phyloP scores from a whole-genome alignment of 2,113 vertebrate genomes.

The Ictalurus punctatus region DNA sequence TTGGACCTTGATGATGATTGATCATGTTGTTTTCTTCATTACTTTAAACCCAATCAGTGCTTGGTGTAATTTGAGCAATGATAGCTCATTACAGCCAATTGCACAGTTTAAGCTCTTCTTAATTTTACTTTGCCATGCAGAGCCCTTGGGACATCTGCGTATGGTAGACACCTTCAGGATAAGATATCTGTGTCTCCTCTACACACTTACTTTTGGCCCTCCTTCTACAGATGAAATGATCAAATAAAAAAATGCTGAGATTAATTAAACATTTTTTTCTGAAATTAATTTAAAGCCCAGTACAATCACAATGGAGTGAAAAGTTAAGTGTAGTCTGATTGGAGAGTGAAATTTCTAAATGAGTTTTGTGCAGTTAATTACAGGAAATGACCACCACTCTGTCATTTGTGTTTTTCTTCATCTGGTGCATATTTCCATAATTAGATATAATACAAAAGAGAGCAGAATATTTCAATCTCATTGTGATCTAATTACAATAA shows the following conservation, averaged over 20 bases:
- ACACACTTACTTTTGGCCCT: slow-evolving; percentile 24
- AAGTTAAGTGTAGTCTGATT: slow-evolving; percentile 36
- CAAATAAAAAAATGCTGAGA: not conserved
- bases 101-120: slow-evolving; percentile 92
- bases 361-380: slow-evolving; percentile 49
- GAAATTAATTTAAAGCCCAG: slow-evolving; percentile 30
- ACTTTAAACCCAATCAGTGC: slow-evolving; percentile 98
- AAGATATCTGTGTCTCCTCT: slow-evolving; percentile 69
- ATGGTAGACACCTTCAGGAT: slow-evolving; percentile 50
- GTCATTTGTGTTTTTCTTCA: slow-evolving; percentile 51
- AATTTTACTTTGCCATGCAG: slow-evolving; percentile 77
- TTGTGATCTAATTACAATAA: slow-evolving; percentile 65
- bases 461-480: slow-evolving; percentile 60
- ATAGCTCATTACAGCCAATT: slow-evolving; percentile 97
- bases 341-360: slow-evolving; percentile 38
- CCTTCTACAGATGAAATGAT: slow-evolving; percentile 62
- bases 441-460: slow-evolving; percentile 56
- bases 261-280: slow-evolving; percentile 22
- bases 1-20: slow-evolving; percentile 95
- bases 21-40: slow-evolving; percentile 99
- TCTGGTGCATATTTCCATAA: slow-evolving; percentile 62
- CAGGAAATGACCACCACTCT: slow-evolving; percentile 42
- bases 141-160: slow-evolving; percentile 73
- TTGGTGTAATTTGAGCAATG: slow-evolving; percentile 99
- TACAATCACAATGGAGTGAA: slow-evolving; percentile 34